These are phyloP conservation scores for Protomyctophum bolini DNA, from an alignment of 2,113 vertebrate species.

Conservation along the genomic window DNA sequence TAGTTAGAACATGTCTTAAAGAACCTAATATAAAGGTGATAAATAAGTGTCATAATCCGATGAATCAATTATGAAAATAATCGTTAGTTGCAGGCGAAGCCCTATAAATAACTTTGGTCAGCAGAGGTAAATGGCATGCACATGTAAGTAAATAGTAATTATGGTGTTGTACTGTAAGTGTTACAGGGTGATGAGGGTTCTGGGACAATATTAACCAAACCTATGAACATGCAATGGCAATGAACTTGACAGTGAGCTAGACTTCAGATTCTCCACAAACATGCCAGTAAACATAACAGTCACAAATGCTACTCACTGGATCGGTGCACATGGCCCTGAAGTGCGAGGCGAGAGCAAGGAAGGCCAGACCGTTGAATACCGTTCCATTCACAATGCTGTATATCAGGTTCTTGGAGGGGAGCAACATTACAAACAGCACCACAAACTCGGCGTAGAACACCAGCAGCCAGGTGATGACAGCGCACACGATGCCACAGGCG, in stretches of 20 bases:
- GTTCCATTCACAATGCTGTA: conserved; percentile 92
- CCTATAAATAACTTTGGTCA: no score
- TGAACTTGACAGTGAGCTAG: neutral
- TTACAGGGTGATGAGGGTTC: no score
- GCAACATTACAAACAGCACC: conserved; percentile 94
- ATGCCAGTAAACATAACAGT: neutral
- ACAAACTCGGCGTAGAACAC: conserved; percentile 97
- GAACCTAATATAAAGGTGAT: no score
- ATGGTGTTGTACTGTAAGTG: no score
- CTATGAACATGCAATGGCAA: neutral
- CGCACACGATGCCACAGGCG: conserved; percentile 94
- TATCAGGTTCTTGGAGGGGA: conserved; percentile 91
- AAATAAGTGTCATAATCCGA: no score
- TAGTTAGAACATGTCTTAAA: no score
- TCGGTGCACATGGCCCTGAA: conserved; percentile 98
- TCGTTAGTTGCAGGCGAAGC: no score
- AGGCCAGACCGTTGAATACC: conserved; percentile 92
- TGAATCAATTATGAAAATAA: no score
- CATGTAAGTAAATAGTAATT: no score
- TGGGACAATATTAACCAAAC: neutral
- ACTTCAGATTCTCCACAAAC: neutral
- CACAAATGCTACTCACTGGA: conserved; percentile 84
- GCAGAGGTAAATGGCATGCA: no score
- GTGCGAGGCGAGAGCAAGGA: conserved; percentile 95
- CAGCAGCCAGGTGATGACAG: conserved; percentile 93